Evolutionary conservation across 2,113 vertebrate genomes (phyloP).

Genomic region (Corythornis vintsioides): DNA sequence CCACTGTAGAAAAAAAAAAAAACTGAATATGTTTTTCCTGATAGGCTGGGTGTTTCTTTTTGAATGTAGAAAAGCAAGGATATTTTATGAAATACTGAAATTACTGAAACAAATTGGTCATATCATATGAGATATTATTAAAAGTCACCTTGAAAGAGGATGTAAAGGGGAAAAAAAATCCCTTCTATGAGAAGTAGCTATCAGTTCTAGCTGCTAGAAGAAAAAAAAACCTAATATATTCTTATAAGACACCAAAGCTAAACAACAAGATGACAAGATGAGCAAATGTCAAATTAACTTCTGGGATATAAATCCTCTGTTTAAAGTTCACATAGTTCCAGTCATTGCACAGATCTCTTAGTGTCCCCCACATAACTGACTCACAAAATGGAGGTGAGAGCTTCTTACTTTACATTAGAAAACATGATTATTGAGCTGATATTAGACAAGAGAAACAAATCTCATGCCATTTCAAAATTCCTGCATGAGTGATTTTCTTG

Average conservation of each 20-base stretch:
- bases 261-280: conserved; percentile 24
- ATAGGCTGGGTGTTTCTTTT: not conserved
- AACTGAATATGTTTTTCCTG: not conserved
- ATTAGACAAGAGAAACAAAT: not conserved
- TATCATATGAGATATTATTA: not conserved
- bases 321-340: not conserved
- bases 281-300: conserved; percentile 60
- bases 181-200: not conserved
- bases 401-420: not conserved
- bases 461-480: not conserved
- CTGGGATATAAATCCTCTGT: conserved; percentile 21
- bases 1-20: conserved; percentile 7
- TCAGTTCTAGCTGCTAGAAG: not conserved
- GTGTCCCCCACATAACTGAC: not conserved
- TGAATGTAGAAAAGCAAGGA: not conserved
- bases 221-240: conserved; percentile 6
- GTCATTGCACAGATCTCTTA: not conserved
- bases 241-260: conserved; percentile 8
- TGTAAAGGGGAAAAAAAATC: not conserved
- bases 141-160: conserved; percentile 45
- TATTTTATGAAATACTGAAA: not conserved
- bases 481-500: not conserved
- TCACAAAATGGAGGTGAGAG: not conserved
- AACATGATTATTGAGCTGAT: not conserved
- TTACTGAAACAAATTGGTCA: not conserved